Conservation (phyloP, 53 echinoderm and acorn worm species). For the Echinometra lucunter region DNA sequence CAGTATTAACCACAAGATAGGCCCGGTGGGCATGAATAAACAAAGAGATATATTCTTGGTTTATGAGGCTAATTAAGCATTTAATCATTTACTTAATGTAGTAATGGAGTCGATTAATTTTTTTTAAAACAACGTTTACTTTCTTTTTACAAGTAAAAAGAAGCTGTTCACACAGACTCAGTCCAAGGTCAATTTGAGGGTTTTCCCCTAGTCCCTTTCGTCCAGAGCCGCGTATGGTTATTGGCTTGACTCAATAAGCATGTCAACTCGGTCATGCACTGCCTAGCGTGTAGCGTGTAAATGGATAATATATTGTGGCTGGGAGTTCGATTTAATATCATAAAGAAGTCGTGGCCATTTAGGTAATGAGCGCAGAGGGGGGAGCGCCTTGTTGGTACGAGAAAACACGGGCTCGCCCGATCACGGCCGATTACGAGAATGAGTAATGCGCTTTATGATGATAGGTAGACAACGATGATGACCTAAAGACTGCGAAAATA, state of each 20-base stretch:
- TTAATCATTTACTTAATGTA: neutral
- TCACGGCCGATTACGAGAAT: slow-evolving; percentile 52
- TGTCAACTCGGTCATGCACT: slow-evolving; percentile 61
- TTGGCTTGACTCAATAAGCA: slow-evolving; percentile 13
- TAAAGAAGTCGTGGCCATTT: slow-evolving; percentile 62
- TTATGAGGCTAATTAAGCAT: neutral
- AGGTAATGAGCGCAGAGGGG: slow-evolving; percentile 66
- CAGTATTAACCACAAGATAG: neutral
- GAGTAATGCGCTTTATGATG: slow-evolving; percentile 67
- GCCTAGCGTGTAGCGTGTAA: slow-evolving; percentile 66
- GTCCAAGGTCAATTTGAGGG: slow-evolving; percentile 11
- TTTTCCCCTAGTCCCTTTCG: slow-evolving; percentile 20
- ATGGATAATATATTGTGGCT: slow-evolving; percentile 66
- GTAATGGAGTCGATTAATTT: neutral
- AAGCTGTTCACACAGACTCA: neutral
- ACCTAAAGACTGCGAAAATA: slow-evolving; percentile 4
- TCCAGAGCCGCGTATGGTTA: slow-evolving; percentile 37
- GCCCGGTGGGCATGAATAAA: neutral
- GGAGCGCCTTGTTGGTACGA: neutral
- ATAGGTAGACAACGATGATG: slow-evolving; percentile 43
- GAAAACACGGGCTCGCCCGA: slow-evolving; percentile 38
- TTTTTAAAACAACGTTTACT: neutral
- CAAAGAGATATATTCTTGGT: neutral
- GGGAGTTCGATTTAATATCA: slow-evolving; percentile 59
- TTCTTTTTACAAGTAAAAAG: neutral